Evolutionary conservation across 1,140 invertebrate genomes (phyloP).

Genomic region (Alviniconcha marisindica): DNA sequence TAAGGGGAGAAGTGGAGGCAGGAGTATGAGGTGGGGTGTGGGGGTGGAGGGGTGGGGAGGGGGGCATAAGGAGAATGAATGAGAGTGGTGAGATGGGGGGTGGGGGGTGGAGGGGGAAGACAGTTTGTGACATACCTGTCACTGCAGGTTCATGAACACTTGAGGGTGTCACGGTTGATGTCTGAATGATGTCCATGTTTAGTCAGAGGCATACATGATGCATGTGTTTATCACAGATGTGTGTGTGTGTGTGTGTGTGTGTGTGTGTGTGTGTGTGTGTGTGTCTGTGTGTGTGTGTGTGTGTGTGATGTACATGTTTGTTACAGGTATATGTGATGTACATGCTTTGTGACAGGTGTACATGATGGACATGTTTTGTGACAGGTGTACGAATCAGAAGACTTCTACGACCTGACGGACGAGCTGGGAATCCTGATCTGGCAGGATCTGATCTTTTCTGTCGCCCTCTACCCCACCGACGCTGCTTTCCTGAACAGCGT

Average conservation of each 20-base stretch:
- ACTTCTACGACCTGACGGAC: constrained; percentile 88
- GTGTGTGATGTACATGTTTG: not conserved
- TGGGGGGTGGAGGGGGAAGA: too few species aligned
- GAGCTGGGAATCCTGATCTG: constrained; percentile 76
- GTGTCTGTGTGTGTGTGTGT: not conserved
- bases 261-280: constrained; percentile 7
- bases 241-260: constrained; percentile 9
- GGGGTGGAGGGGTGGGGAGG: not conserved
- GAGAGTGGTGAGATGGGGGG: too few species aligned
- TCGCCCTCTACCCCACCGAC: constrained; percentile 93
- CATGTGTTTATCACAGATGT: not conserved
- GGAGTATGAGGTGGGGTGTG: too few species aligned
- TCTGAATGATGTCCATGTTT: not conserved
- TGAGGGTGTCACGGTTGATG: not conserved
- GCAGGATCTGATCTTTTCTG: constrained; percentile 96
- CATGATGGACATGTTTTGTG: too few species aligned
- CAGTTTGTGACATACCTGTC: too few species aligned
- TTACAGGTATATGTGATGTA: too few species aligned
- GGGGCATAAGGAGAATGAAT: too few species aligned
- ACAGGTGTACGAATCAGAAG: constrained; percentile 92
- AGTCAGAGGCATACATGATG: not conserved
- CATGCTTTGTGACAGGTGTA: too few species aligned
- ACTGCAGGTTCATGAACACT: too few species aligned
- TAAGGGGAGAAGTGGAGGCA: too few species aligned
- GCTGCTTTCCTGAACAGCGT: constrained; percentile 86